Percentiles rank a stretch among this genome's conserved stretches.
phyloP scores from a whole-genome alignment of 2,113 vertebrate genomes.

The Physeter macrocephalus region DNA sequence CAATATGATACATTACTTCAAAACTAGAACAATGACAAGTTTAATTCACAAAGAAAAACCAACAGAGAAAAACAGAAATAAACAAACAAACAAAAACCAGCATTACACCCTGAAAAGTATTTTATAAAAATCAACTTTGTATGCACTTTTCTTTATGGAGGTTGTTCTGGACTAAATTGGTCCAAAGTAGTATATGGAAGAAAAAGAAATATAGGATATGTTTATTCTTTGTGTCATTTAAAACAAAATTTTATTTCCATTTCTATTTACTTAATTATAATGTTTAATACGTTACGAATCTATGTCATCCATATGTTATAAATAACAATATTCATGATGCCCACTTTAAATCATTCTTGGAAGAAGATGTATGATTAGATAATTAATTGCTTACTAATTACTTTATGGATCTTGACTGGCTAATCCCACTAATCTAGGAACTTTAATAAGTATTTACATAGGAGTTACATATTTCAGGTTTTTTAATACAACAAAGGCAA shows the following conservation, averaged over 20 bases:
- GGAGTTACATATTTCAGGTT: background rate
- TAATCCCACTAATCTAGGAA: background rate
- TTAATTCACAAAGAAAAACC: background rate
- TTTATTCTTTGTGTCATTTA: background rate
- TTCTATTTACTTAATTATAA: background rate
- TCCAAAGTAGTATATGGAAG: background rate
- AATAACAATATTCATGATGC: background rate
- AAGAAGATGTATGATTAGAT: background rate
- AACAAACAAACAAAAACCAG: background rate
- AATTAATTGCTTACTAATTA: background rate
- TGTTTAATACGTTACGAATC: background rate
- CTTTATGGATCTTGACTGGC: background rate
- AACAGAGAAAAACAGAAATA: background rate
- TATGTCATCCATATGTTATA: background rate
- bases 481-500: slow-evolving; percentile 40
- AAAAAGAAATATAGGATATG: background rate
- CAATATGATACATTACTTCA: background rate
- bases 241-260: background rate
- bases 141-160: background rate
- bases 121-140: background rate
- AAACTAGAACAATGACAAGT: background rate
- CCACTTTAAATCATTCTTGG: background rate
- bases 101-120: background rate
- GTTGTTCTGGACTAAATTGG: background rate
- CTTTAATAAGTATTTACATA: background rate